These are phyloP conservation scores for Erebia epiphron DNA, from an alignment of 2,888 invertebrate genomes.

Conservation along the genomic window DNA sequence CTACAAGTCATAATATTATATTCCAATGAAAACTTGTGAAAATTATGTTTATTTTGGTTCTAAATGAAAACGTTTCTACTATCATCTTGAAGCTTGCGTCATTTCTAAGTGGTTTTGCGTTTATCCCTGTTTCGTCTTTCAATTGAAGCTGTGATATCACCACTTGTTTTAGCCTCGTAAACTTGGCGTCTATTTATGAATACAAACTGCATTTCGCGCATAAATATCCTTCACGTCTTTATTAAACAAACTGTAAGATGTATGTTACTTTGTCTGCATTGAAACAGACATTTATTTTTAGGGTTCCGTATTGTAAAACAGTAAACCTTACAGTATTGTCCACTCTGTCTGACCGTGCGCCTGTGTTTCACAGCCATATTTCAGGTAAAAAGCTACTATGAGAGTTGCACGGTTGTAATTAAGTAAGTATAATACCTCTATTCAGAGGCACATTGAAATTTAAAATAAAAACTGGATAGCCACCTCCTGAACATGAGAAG, in stretches of 20 bases:
- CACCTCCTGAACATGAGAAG: no score
- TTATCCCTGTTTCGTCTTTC: conserved; percentile 19
- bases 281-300: background rate
- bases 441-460: no score
- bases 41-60: background rate
- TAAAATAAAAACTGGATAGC: no score
- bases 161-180: conserved; percentile 22
- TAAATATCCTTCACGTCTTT: conserved; percentile 10
- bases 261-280: background rate
- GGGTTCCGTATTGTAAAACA: no score
- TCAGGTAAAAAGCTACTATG: no score
- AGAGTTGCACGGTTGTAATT: no score
- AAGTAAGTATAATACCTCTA: no score
- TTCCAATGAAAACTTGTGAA: no score
- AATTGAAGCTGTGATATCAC: conserved; percentile 30
- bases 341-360: no score
- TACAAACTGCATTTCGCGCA: conserved; percentile 9
- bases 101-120: conserved; percentile 16
- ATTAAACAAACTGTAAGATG: background rate
- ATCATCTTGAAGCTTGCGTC: conserved; percentile 16
- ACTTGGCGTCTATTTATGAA: conserved; percentile 14
- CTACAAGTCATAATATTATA: no score
- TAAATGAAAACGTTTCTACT: conserved; percentile 1
- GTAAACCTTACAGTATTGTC: no score
- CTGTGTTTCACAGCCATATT: no score